These are phyloP conservation scores for Myotis daubentonii DNA, from an alignment of 2,797 vertebrate genomes.

Conservation along the genomic window DNA sequence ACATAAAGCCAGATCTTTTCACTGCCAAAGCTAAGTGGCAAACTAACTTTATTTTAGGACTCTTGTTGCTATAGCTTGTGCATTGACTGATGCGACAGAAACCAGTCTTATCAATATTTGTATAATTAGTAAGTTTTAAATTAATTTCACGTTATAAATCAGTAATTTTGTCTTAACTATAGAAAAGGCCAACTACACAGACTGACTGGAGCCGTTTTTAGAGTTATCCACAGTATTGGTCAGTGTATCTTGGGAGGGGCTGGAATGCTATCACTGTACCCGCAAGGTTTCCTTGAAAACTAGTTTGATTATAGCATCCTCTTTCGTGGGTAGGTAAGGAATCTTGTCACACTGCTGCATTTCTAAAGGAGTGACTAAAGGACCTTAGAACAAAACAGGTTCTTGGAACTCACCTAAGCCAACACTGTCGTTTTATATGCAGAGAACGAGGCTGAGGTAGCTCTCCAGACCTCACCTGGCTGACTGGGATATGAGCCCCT, in stretches of 20 bases:
- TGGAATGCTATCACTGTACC: background rate
- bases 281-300: background rate
- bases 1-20: no score
- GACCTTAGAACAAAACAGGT: background rate
- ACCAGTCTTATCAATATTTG: background rate
- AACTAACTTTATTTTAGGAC: background rate
- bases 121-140: background rate
- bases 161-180: background rate
- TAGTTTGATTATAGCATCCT: background rate
- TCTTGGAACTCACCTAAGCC: background rate
- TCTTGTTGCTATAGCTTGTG: fast-evolving
- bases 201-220: background rate
- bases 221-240: no score
- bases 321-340: background rate
- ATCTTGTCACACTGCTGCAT: background rate
- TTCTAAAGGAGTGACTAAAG: background rate
- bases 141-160: background rate
- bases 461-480: background rate
- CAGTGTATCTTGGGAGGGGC: background rate
- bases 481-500: background rate
- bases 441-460: background rate
- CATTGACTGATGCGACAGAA: fast-evolving
- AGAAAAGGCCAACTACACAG: background rate
- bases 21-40: background rate
- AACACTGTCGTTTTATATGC: fast-evolving